phyloP scores from a whole-genome alignment of 2,888 invertebrate species.

The Drosophila flavopinicola region DNA sequence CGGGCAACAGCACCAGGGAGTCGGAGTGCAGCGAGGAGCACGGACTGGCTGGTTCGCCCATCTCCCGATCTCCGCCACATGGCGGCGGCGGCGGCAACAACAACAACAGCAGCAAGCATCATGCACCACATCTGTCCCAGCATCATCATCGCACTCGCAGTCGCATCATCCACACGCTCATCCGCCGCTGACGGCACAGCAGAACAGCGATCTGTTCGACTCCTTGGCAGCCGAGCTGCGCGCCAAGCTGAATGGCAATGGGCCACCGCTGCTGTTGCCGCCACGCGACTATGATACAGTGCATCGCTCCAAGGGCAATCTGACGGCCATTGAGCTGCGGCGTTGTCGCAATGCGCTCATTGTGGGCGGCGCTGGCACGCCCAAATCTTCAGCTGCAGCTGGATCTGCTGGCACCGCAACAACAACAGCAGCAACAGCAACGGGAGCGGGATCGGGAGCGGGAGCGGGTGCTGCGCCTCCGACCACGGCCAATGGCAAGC shows the following conservation, averaged over 20 bases:
- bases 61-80: conserved; percentile 80
- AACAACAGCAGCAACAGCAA: conserved; percentile 82
- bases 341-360: conserved; percentile 84
- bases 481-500: conserved; percentile 68
- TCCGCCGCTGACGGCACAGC: conserved; percentile 79
- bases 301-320: conserved; percentile 89
- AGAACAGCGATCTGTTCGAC: conserved; percentile 92
- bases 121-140: conserved; percentile 37
- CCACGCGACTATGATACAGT: conserved; percentile 98
- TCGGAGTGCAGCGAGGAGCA: conserved; percentile 90
- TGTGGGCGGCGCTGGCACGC: conserved; percentile 79
- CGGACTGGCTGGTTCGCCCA: conserved; percentile 76
- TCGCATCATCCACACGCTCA: conserved; percentile 58
- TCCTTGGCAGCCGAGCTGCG: conserved; percentile 96
- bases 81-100: conserved; percentile 17
- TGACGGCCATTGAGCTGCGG: conserved; percentile 89
- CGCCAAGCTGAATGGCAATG: conserved; percentile 88
- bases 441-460: conserved; percentile 75
- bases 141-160: conserved; percentile 48
- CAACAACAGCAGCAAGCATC: conserved; percentile 33
- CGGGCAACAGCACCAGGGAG: conserved; percentile 88
- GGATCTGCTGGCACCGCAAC: conserved; percentile 57
- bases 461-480: conserved; percentile 76
- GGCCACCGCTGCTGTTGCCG: conserved; percentile 92
- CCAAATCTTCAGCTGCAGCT: conserved; percentile 54